Conservation (phyloP, 1,140 invertebrate genomes). For the Drosophila mauritiana region DNA sequence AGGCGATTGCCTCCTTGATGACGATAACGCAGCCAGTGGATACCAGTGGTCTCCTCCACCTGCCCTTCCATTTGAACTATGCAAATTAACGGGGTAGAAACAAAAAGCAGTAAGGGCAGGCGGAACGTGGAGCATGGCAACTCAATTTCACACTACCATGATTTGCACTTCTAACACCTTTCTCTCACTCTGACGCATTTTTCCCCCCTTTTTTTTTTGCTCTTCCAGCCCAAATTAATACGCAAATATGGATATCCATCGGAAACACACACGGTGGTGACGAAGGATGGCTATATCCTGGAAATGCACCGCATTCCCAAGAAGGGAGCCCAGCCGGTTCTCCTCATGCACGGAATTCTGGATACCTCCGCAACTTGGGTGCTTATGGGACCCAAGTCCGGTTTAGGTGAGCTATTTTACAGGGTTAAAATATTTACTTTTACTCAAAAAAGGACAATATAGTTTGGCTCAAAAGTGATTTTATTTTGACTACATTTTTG, state of each 20-base stretch:
- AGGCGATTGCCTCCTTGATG: slow-evolving; percentile 23
- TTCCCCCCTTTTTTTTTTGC: not conserved
- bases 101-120: not conserved
- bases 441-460: too few species aligned
- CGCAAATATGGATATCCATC: slow-evolving; percentile 87
- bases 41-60: slow-evolving; percentile 15
- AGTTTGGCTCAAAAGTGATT: too few species aligned
- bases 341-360: slow-evolving; percentile 90
- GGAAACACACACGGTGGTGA: slow-evolving; percentile 86
- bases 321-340: slow-evolving; percentile 82
- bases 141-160: slow-evolving; percentile 75
- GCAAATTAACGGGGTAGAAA: slow-evolving; percentile 55
- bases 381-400: slow-evolving; percentile 89
- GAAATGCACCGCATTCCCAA: slow-evolving; percentile 86
- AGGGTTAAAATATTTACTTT: too few species aligned
- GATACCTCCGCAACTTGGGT: slow-evolving; percentile 89
- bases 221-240: slow-evolving; percentile 83
- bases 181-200: slow-evolving; percentile 17
- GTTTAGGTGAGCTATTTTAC: slow-evolving; percentile 83
- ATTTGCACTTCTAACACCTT: slow-evolving; percentile 60
- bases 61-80: slow-evolving; percentile 39
- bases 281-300: slow-evolving; percentile 86
- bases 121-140: slow-evolving; percentile 20
- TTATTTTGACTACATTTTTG: too few species aligned
- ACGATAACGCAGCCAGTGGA: slow-evolving; percentile 6